Percentiles rank a stretch among this genome's conserved stretches.
Evolutionary conservation across 2,113 vertebrate species (phyloP).

Genomic region (Psilopogon haemacephalus): DNA sequence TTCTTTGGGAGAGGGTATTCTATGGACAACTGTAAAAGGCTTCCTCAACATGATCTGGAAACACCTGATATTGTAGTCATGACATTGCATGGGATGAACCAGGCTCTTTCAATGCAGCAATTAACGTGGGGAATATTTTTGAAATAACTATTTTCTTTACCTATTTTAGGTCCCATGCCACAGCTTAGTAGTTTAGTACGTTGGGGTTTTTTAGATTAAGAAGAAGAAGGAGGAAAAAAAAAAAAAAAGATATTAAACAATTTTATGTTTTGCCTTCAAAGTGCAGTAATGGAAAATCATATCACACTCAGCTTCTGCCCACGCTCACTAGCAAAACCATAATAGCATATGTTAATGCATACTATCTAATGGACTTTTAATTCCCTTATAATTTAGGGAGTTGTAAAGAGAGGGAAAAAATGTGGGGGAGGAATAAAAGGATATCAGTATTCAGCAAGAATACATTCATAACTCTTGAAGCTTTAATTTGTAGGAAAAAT

Average conservation of each 20-base stretch:
- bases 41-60: neutral
- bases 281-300: constrained; percentile 15
- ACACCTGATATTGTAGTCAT: neutral
- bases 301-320: constrained; percentile 30
- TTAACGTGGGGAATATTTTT: neutral
- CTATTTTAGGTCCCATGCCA: neutral
- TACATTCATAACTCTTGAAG: constrained; percentile 36
- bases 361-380: constrained; percentile 58
- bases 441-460: constrained; percentile 41
- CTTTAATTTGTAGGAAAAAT: constrained; percentile 33
- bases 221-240: too few relatives aligned
- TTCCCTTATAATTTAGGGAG: constrained; percentile 61
- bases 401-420: constrained; percentile 40
- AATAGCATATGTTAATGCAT: constrained; percentile 43
- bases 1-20: neutral
- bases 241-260: neutral
- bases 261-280: constrained; percentile 43
- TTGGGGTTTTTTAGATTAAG: neutral
- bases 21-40: neutral
- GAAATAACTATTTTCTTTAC: neutral
- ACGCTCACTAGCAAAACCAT: neutral
- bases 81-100: neutral
- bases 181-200: neutral
- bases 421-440: constrained; percentile 14
- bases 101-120: too few relatives aligned